Conservation (phyloP, 1,140 invertebrate species). For the Drosophila murphyi region DNA sequence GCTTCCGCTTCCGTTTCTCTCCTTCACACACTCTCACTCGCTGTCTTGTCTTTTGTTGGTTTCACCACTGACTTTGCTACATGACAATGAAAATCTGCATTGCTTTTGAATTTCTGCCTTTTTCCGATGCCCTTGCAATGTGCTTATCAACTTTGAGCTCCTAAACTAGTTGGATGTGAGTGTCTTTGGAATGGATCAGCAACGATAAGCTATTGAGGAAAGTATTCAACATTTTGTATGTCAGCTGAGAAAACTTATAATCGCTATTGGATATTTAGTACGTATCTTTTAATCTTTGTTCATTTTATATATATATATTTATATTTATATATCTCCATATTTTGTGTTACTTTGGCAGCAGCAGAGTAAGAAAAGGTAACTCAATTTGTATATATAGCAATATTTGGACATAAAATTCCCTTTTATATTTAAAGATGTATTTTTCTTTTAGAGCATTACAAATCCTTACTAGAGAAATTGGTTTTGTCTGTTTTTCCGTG, state of each 20-base stretch:
- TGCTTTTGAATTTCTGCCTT: constrained; percentile 53
- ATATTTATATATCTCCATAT: neutral
- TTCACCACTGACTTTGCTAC: constrained; percentile 70
- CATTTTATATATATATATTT: neutral
- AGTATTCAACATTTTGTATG: neutral
- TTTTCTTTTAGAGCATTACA: constrained; percentile 38
- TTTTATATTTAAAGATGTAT: neutral
- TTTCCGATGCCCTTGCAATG: constrained; percentile 24
- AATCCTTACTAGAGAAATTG: constrained; percentile 14
- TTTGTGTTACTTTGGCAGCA: neutral
- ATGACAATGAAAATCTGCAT: constrained; percentile 80
- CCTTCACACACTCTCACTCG: constrained; percentile 1
- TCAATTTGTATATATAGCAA: too few relatives aligned
- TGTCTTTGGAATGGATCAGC: neutral
- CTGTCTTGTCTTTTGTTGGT: constrained; percentile 19
- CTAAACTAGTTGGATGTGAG: neutral
- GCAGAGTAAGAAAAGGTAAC: too few relatives aligned
- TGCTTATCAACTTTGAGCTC: neutral
- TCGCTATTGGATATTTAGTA: too few relatives aligned
- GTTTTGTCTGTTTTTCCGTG: constrained; percentile 60
- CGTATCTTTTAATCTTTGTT: neutral
- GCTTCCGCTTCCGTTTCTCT: constrained; percentile 33
- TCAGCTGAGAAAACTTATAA: neutral
- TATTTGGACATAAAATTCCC: neutral
- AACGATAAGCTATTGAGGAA: neutral